These are phyloP conservation scores for Enteromius unitaeniatus DNA, from an alignment of 2,797 vertebrate genomes.

Conservation along the genomic window DNA sequence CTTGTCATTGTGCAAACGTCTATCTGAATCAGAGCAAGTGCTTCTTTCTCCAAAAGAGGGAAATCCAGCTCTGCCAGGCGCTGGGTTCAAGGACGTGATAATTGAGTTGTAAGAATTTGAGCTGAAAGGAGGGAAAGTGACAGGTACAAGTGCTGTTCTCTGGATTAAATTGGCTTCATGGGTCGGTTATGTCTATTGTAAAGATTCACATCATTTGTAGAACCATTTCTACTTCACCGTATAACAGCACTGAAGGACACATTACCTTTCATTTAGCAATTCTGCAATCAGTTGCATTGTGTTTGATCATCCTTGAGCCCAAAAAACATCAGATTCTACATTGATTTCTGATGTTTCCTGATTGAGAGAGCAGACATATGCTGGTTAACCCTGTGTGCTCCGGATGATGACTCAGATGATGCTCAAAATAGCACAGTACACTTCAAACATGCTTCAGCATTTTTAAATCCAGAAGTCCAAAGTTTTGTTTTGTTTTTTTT, in stretches of 20 bases:
- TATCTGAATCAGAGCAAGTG: background rate
- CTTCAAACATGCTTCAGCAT: background rate
- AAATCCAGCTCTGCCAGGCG: constrained; percentile 29
- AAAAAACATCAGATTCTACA: background rate
- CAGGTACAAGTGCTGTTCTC: constrained; percentile 25
- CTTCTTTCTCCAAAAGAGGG: constrained; percentile 38
- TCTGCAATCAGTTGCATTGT: background rate
- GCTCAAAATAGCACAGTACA: constrained; percentile 19
- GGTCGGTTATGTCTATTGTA: background rate
- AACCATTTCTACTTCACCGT: background rate
- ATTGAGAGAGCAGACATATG: background rate
- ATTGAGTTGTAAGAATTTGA: constrained; percentile 50
- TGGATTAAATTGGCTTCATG: constrained; percentile 39
- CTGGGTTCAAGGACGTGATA: constrained; percentile 41
- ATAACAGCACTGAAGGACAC: background rate
- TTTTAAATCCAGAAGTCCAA: background rate
- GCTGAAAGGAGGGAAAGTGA: constrained; percentile 27
- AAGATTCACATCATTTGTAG: constrained; percentile 18
- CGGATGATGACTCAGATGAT: constrained; percentile 29
- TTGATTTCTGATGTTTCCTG: background rate
- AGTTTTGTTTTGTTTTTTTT: no score
- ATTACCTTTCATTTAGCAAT: background rate
- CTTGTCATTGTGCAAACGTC: background rate
- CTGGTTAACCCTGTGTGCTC: background rate
- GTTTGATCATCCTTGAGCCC: background rate